Percentiles rank a stretch among this genome's conserved stretches.
These are phyloP conservation scores for Archocentrus centrarchus DNA, from an alignment of 2,113 vertebrate genomes.

Conservation along the genomic window DNA sequence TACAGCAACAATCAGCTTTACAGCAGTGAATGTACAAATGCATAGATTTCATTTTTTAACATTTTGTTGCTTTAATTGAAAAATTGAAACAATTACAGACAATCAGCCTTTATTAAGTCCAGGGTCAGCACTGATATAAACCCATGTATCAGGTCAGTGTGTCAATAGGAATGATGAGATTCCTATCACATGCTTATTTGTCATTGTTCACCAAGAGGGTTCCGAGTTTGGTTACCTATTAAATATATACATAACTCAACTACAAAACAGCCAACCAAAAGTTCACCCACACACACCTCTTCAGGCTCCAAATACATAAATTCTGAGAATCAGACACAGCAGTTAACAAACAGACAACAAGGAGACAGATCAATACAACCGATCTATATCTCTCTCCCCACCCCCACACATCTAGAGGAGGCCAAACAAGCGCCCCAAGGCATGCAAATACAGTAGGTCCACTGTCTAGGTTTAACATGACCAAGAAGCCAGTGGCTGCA, in stretches of 20 bases:
- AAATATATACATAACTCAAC: neutral
- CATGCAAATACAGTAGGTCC: slow-evolving; percentile 22
- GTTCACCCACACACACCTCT: neutral
- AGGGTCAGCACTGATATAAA: neutral
- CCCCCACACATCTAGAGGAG: slow-evolving; percentile 7
- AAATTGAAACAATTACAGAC: rapidly evolving
- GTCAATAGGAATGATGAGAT: neutral
- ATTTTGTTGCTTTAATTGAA: neutral
- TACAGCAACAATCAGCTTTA: too few relatives aligned
- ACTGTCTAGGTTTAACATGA: neutral
- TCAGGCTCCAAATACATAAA: slow-evolving; percentile 1
- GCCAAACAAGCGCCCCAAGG: slow-evolving; percentile 22
- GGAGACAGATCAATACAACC: slow-evolving; percentile 32
- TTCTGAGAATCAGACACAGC: neutral
- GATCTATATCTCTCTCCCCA: slow-evolving; percentile 25
- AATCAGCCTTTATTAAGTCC: neutral
- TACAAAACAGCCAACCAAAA: neutral
- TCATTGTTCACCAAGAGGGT: neutral
- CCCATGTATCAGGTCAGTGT: neutral
- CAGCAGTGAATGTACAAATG: neutral
- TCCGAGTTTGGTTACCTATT: neutral
- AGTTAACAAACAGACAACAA: slow-evolving; percentile 1
- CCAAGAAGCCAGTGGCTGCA: neutral
- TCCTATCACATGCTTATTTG: neutral
- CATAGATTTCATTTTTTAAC: neutral